phyloP scores from a whole-genome alignment of 2,113 vertebrate species.

The Baryphthengus martii region DNA sequence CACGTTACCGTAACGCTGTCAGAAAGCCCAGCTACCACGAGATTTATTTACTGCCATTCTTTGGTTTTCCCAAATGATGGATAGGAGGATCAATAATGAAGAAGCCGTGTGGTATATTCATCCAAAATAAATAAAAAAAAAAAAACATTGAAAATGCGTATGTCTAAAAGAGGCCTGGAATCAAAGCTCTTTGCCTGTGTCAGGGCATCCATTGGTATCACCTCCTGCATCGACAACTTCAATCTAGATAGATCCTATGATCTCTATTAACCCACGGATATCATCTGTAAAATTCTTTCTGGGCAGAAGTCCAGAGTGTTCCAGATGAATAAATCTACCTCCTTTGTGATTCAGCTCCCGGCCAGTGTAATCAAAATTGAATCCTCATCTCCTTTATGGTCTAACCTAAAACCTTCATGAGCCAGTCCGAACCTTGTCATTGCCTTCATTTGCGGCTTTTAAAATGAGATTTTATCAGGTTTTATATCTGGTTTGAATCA shows the following conservation, averaged over 20 bases:
- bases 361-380: neutral
- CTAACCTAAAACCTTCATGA: neutral
- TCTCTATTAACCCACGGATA: neutral
- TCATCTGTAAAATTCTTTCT: neutral
- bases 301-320: neutral
- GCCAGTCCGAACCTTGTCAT: neutral
- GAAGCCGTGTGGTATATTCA: neutral
- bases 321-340: neutral
- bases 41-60: neutral
- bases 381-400: neutral
- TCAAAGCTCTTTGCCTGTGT: neutral
- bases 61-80: neutral
- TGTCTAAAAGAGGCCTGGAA: neutral
- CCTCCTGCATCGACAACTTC: neutral
- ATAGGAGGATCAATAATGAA: neutral
- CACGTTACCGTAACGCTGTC: accelerated
- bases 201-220: neutral
- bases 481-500: neutral
- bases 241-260: neutral
- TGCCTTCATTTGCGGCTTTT: neutral
- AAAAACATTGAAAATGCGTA: accelerated
- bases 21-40: neutral
- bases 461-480: neutral
- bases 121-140: too few species aligned
- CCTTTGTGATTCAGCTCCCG: neutral